These are phyloP conservation scores for Sebastes nivosus DNA, from an alignment of 2,797 vertebrate genomes.

Conservation along the genomic window DNA sequence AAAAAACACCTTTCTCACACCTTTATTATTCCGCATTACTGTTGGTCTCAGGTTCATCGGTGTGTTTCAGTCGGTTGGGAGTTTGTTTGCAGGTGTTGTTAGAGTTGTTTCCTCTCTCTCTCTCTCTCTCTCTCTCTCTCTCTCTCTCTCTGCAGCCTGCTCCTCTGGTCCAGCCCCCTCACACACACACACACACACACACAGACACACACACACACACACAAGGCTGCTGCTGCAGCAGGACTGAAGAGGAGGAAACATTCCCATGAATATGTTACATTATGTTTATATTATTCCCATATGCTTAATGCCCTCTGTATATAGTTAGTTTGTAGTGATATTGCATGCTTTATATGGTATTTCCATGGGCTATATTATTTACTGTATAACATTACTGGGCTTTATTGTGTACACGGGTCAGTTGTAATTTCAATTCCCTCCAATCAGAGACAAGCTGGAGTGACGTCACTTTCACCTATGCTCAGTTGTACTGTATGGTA, in stretches of 20 bases:
- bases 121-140: background rate
- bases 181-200: background rate
- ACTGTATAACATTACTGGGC: too few relatives aligned
- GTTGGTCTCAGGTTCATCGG: background rate
- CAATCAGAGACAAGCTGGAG: constrained; percentile 13
- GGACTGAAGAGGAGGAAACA: background rate
- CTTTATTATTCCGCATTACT: background rate
- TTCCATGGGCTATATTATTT: background rate
- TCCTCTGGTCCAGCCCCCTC: constrained; percentile 38
- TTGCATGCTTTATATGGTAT: background rate
- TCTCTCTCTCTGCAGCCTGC: constrained; percentile 1
- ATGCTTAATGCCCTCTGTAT: accelerated
- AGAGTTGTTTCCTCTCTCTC: constrained; percentile 1
- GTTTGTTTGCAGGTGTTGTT: constrained; percentile 63
- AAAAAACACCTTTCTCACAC: background rate
- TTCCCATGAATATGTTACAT: background rate
- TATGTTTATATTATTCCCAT: background rate
- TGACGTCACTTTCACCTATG: constrained; percentile 24
- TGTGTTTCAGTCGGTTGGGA: background rate
- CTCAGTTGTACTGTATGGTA: background rate
- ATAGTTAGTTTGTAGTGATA: background rate
- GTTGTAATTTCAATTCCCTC: background rate
- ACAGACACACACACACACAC: background rate
- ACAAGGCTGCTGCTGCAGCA: background rate
- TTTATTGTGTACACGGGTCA: background rate